Percentiles rank a stretch among this genome's conserved stretches.
Evolutionary conservation across 2,113 vertebrate genomes (phyloP).

Genomic region (Panurus biarmicus): DNA sequence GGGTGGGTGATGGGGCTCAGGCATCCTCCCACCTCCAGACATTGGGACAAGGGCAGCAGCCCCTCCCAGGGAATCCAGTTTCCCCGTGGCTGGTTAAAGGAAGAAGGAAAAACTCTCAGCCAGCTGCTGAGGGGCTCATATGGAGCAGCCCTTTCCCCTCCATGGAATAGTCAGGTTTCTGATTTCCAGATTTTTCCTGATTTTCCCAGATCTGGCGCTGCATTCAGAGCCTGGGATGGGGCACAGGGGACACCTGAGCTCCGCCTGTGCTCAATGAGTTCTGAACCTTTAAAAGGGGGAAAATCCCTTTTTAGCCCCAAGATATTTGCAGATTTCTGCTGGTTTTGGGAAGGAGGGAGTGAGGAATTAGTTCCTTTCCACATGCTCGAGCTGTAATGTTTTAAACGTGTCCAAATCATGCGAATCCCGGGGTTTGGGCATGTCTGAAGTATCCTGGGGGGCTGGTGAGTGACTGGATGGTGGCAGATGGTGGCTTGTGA

Average conservation of each 20-base stretch:
- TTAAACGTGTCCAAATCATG: fast-evolving
- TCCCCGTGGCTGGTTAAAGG: fast-evolving
- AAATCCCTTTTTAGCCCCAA: background rate
- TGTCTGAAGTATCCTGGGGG: background rate
- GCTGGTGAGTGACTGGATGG: background rate
- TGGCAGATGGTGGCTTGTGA: background rate
- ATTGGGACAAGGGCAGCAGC: background rate
- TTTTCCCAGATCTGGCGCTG: background rate
- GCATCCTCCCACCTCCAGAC: fast-evolving
- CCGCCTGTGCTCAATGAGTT: fast-evolving
- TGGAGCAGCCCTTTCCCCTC: background rate
- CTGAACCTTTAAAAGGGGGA: background rate
- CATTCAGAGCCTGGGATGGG: background rate
- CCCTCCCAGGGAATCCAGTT: fast-evolving
- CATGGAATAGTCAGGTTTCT: background rate
- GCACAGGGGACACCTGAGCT: background rate
- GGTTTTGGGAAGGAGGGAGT: background rate
- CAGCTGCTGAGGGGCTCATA: fast-evolving
- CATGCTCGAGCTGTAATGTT: background rate
- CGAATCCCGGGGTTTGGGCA: background rate
- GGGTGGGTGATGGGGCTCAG: background rate
- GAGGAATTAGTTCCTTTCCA: background rate
- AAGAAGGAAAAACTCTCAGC: background rate
- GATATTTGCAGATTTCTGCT: too few species aligned
- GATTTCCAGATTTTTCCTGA: background rate